Evolutionary conservation across 2,113 vertebrate genomes (phyloP).

Genomic region (Seriola aureovittata): DNA sequence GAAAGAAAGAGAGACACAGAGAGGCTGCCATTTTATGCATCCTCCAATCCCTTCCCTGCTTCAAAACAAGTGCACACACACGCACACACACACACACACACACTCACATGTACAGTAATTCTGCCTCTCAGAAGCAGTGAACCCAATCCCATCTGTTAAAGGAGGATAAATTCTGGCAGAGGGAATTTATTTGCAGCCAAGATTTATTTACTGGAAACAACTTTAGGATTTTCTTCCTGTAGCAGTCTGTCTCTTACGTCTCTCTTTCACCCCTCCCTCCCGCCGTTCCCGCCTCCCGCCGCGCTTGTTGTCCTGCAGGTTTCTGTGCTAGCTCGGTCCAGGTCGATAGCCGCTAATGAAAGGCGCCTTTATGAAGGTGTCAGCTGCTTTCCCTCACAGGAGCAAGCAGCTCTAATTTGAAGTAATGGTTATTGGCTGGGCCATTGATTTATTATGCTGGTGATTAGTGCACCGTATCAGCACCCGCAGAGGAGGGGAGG

Average conservation of each 20-base stretch:
- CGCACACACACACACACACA: constrained; percentile 19
- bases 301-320: constrained; percentile 48
- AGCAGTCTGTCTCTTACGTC: constrained; percentile 41
- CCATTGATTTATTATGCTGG: constrained; percentile 69
- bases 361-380: constrained; percentile 75
- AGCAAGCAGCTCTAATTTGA: constrained; percentile 64
- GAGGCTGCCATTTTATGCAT: constrained; percentile 60
- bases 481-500: constrained; percentile 19
- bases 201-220: constrained; percentile 78
- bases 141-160: constrained; percentile 72
- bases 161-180: constrained; percentile 64
- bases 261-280: neutral
- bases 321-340: constrained; percentile 36
- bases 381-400: constrained; percentile 70
- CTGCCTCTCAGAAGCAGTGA: constrained; percentile 50
- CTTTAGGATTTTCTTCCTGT: constrained; percentile 57
- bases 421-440: constrained; percentile 74
- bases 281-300: constrained; percentile 16
- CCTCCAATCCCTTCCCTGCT: constrained; percentile 30
- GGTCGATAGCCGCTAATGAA: constrained; percentile 76
- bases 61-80: constrained; percentile 36
- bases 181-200: constrained; percentile 67
- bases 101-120: constrained; percentile 30
- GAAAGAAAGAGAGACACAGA: constrained; percentile 24
- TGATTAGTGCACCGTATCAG: constrained; percentile 72